A percentile compares a stretch with the other conserved stretches of the same genome.
These are phyloP conservation scores for Caenorhabditis doughertyi DNA, from an alignment of 2,888 invertebrate genomes.

Conservation along the genomic window DNA sequence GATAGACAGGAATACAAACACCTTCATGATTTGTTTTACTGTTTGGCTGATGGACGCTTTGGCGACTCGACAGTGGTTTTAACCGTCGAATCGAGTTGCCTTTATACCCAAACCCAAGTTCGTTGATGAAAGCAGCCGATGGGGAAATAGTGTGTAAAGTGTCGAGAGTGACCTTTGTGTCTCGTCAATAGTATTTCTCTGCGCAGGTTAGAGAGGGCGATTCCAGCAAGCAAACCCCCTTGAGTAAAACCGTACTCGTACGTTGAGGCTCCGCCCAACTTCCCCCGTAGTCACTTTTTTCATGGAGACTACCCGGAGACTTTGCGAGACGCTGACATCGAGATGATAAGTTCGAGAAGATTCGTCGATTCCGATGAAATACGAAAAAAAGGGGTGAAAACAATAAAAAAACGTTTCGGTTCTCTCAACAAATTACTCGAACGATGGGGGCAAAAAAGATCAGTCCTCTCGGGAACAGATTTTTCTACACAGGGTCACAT, in stretches of 20 bases:
- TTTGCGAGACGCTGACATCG: conserved; percentile 18
- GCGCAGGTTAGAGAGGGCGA: conserved; percentile 31
- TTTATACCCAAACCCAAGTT: conserved; percentile 56
- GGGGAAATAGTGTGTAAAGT: conserved; percentile 46
- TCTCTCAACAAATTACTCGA: conserved; percentile 42
- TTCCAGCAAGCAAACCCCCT: conserved; percentile 46
- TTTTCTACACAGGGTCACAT: not conserved
- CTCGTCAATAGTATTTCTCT: conserved; percentile 46
- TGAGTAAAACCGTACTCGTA: conserved; percentile 51
- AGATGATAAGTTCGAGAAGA: conserved; percentile 52
- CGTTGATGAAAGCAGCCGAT: conserved; percentile 21
- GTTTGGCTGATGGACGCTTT: conserved; percentile 50
- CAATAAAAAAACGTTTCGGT: conserved; percentile 56
- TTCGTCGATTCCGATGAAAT: conserved; percentile 20
- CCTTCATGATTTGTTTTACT: conserved; percentile 58
- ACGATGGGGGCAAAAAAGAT: not conserved
- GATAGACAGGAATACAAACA: conserved; percentile 66
- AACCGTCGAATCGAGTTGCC: conserved; percentile 14
- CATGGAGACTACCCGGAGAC: conserved; percentile 12
- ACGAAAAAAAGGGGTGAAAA: not conserved
- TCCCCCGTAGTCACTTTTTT: no score
- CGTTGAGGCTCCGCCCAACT: conserved; percentile 51
- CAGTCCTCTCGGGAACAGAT: no score
- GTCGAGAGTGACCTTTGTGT: conserved; percentile 45
- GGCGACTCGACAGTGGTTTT: conserved; percentile 55